Evolutionary conservation across 2,113 vertebrate genomes (phyloP).

Genomic region (Actenoides hombroni): DNA sequence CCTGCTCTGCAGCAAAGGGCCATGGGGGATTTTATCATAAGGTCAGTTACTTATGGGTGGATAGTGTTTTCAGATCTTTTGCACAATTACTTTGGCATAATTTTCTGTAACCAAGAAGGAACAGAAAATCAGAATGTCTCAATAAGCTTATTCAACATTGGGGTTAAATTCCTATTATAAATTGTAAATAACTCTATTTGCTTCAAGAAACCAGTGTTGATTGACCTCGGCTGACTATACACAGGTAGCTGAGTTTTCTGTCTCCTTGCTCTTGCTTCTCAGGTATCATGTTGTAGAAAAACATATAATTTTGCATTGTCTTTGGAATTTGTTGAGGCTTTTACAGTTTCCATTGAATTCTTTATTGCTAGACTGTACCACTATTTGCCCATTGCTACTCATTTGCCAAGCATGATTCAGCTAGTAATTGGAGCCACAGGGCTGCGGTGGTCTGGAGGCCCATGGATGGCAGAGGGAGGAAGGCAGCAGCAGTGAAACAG

Average conservation of each 20-base stretch:
- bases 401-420: background rate
- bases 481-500: background rate
- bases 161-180: background rate
- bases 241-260: background rate
- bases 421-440: background rate
- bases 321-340: background rate
- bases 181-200: background rate
- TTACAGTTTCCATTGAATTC: background rate
- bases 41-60: background rate
- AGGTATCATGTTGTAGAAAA: background rate
- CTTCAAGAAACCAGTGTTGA: background rate
- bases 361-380: background rate
- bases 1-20: background rate
- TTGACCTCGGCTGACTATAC: background rate
- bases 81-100: background rate
- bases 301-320: background rate
- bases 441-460: background rate
- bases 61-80: background rate
- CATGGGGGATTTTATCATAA: background rate
- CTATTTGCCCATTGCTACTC: background rate
- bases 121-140: background rate
- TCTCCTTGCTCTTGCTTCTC: background rate
- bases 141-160: background rate
- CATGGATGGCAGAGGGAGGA: accelerated
- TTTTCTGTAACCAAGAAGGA: background rate